Evolutionary conservation across 2,113 vertebrate genomes (phyloP), one percentile per base, ranked within the genome.

Genomic region (Micronycteris hirsuta): DNA sequence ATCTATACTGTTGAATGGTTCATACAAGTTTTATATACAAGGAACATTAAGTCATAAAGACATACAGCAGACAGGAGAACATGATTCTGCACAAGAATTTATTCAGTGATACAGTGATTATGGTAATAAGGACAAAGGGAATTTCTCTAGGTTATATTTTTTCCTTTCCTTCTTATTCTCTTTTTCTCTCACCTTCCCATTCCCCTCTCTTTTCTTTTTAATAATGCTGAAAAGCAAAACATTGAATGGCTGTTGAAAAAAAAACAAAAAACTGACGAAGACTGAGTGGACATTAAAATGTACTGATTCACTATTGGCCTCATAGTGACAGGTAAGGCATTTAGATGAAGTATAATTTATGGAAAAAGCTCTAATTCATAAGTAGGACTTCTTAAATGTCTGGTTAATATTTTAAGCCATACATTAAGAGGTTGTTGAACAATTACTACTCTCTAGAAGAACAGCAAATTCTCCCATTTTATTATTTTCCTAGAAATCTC

Each of bases 321-420:
- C 91, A 71, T 74, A 87, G 22, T 43, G 82, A 31, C 82, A 94
- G 73, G 74, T 89, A 96, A 81, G 86, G 47, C 65, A 77, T 80
- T 63, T 80, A 92, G 61, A 85, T 91, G 77, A 58, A 93, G 11
- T 85, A 38, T 94, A 96, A 96, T 97, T 97, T 94, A 94, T 91
- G 71, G 52, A 43, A 43, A 93, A 15, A 95, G 31, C 31, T 93
- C 97, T 95, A 92, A 96, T 98, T 96, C 80, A 38, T 89, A 61
- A 73, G 68, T 95, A 91, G 78, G 67, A 87, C n/a, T 96, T 96
- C 83, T 63, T 94, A 92, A 97, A 52, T 93, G 43, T 92, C 96
- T 98, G n/a, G 56, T 97, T 97, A 97, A 84, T 95, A 96, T 97
- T 96, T 94, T 77, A 96, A 96, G 67, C 36, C 94, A 95, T 94